A percentile compares a stretch with the other conserved stretches of the same genome.
These are phyloP conservation scores for Rallus crepitans DNA, from an alignment of 2,797 vertebrate species.

Conservation along the genomic window DNA sequence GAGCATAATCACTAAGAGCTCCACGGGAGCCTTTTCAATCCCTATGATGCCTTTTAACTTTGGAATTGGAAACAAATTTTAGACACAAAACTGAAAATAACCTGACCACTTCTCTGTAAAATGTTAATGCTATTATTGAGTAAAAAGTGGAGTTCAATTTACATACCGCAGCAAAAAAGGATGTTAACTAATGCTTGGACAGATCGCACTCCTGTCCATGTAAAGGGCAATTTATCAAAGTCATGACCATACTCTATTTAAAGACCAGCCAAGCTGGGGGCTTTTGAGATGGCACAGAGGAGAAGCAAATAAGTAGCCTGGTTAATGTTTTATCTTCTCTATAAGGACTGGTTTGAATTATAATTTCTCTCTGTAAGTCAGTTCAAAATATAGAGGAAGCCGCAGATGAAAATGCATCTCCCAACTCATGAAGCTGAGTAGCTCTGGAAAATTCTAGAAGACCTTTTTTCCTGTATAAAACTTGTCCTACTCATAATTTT, in stretches of 20 bases:
- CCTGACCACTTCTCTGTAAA: not conserved
- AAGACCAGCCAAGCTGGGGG: not conserved
- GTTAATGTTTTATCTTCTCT: not conserved
- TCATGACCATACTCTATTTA: not conserved
- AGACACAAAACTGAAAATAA: not conserved
- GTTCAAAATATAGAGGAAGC: not conserved
- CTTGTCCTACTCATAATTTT: not conserved
- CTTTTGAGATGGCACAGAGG: not conserved
- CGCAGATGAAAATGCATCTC: not conserved
- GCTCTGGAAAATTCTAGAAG: not conserved
- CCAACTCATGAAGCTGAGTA: not conserved
- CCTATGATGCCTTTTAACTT: not conserved
- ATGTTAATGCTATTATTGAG: not conserved
- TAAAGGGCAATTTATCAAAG: not conserved
- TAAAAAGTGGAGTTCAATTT: not conserved
- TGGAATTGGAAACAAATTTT: not conserved
- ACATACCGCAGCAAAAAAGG: not conserved
- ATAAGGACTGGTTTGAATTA: not conserved
- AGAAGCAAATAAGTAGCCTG: not conserved
- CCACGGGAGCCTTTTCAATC: not conserved
- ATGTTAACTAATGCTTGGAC: not conserved
- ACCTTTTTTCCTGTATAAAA: not conserved
- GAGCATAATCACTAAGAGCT: not conserved
- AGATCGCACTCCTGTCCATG: not conserved
- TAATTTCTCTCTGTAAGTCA: not conserved